Conservation (phyloP, 1,140 invertebrate genomes). For the Apolygus lucorum region DNA sequence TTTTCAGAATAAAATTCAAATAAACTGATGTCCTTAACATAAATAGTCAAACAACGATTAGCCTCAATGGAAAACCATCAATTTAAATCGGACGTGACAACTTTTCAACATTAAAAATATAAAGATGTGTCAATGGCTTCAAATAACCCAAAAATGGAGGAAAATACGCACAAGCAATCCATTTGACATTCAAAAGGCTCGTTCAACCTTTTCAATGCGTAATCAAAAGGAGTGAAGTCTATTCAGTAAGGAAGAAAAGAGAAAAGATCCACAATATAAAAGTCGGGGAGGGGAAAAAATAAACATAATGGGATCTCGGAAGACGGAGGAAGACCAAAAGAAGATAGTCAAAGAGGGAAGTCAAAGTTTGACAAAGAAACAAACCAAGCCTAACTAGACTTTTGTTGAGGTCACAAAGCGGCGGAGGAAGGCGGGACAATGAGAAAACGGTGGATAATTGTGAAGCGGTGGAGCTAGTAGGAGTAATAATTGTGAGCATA, state of each 20-base stretch:
- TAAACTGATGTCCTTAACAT: no score
- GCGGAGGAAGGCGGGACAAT: conserved; percentile 1
- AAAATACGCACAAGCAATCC: background rate
- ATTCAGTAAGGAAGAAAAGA: background rate
- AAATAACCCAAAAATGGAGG: background rate
- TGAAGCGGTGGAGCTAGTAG: background rate
- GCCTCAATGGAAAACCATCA: no score
- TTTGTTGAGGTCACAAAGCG: conserved; percentile 17
- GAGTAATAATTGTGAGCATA: background rate
- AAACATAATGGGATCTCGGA: conserved; percentile 20
- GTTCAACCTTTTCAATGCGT: background rate
- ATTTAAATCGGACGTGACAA: no score
- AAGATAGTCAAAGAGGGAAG: conserved; percentile 10
- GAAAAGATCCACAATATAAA: background rate
- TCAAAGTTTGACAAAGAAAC: conserved; percentile 22
- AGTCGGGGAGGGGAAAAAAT: conserved; percentile 18
- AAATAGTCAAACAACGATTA: no score
- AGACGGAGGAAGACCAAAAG: conserved; percentile 4
- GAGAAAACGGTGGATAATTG: background rate
- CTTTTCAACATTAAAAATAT: no score
- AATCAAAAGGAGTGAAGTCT: background rate
- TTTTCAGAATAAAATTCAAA: no score
- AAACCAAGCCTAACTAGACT: conserved; percentile 26
- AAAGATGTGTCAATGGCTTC: no score
- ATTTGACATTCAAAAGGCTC: background rate